These are phyloP conservation scores for Copidosoma floridanum DNA, from an alignment of 1,140 invertebrate genomes.

Conservation along the genomic window DNA sequence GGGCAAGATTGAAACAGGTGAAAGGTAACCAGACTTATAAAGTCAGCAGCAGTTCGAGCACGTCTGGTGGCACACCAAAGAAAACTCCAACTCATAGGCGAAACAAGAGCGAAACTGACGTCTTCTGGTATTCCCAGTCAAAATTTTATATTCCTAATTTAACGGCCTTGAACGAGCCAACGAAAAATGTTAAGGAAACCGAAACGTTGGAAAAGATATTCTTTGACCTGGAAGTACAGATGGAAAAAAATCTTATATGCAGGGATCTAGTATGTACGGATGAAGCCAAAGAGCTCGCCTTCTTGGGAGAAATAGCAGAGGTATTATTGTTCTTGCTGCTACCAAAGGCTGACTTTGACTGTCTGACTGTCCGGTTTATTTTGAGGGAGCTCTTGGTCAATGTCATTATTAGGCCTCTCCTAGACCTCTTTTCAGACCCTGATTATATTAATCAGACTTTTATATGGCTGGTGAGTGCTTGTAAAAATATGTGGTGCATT, in stretches of 20 bases:
- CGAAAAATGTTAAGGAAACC: constrained; percentile 40
- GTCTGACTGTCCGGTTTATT: constrained; percentile 74
- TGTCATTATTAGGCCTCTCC: constrained; percentile 74
- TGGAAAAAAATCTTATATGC: constrained; percentile 76
- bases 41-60: constrained; percentile 50
- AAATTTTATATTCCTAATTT: constrained; percentile 55
- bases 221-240: constrained; percentile 83
- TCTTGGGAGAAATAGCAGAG: constrained; percentile 81
- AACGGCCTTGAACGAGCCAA: constrained; percentile 48
- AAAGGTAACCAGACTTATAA: constrained; percentile 53
- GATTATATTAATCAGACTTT: constrained; percentile 93
- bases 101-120: constrained; percentile 72
- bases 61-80: constrained; percentile 55
- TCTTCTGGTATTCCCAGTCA: constrained; percentile 62
- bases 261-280: constrained; percentile 68
- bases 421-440: constrained; percentile 84
- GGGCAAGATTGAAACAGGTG: constrained; percentile 61
- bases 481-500: no score
- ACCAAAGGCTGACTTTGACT: constrained; percentile 83
- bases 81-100: constrained; percentile 60
- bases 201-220: constrained; percentile 72
- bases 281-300: constrained; percentile 67
- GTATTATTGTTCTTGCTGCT: constrained; percentile 80
- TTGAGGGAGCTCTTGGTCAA: constrained; percentile 80
- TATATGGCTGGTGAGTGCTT: constrained; percentile 80